phyloP scores from a whole-genome alignment of 2,797 vertebrate species.

The Sebastes paucispinis region DNA sequence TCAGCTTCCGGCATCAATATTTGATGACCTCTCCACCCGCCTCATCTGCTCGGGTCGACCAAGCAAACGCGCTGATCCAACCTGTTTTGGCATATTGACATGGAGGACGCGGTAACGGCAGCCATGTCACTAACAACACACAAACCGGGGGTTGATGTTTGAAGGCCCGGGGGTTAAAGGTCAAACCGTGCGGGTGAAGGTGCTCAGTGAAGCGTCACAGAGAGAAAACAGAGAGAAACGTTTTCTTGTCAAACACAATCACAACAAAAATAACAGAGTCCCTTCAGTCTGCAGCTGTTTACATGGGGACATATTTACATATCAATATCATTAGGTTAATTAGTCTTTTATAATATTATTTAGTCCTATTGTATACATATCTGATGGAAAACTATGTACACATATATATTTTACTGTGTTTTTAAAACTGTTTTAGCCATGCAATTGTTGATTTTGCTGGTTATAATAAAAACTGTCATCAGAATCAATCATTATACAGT shows the following conservation, averaged over 20 bases:
- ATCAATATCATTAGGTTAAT: background rate
- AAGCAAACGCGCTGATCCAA: constrained; percentile 48
- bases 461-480: background rate
- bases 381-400: no score
- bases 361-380: no score
- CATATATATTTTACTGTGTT: no score
- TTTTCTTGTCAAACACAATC: constrained; percentile 37
- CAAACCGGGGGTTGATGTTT: background rate
- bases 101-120: constrained; percentile 22
- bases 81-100: constrained; percentile 59
- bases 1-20: constrained; percentile 35
- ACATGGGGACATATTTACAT: background rate
- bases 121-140: constrained; percentile 7
- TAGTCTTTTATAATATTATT: background rate
- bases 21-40: constrained; percentile 17
- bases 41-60: constrained; percentile 10
- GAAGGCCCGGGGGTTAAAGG: constrained; percentile 33
- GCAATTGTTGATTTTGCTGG: no score
- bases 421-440: no score
- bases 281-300: background rate
- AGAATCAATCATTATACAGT: background rate
- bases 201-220: constrained; percentile 16
- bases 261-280: background rate
- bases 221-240: constrained; percentile 12
- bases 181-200: constrained; percentile 38